Conservation (phyloP, 2,888 invertebrate genomes). For the Parnassius mnemosyne region DNA sequence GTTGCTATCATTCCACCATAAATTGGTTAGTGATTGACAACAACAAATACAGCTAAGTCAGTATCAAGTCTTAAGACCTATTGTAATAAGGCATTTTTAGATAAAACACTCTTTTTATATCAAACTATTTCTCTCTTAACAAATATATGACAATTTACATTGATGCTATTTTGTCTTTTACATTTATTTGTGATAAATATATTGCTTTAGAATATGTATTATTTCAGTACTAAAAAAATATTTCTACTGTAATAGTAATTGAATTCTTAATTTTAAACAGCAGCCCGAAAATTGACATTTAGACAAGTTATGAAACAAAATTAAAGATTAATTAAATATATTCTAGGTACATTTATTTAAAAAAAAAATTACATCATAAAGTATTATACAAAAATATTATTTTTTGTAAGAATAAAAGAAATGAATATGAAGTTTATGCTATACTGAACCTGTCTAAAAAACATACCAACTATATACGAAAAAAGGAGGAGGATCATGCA, state of each 20-base stretch:
- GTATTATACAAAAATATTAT: neutral
- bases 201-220: conserved; percentile 59
- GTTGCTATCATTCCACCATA: conserved; percentile 64
- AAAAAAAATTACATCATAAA: neutral
- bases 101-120: conserved; percentile 77
- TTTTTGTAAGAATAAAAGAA: neutral
- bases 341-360: neutral
- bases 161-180: conserved; percentile 50
- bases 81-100: conserved; percentile 79
- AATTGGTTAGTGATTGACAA: conserved; percentile 49
- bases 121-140: conserved; percentile 75
- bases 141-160: conserved; percentile 60
- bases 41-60: conserved; percentile 74
- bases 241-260: conserved; percentile 60
- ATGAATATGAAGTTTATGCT: too few relatives aligned
- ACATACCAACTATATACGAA: neutral
- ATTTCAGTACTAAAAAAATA: conserved; percentile 58
- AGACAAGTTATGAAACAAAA: conserved; percentile 1
- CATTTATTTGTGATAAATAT: conserved; percentile 57
- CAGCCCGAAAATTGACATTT: conserved; percentile 71
- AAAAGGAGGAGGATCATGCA: neutral
- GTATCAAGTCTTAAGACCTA: conserved; percentile 78
- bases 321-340: neutral
- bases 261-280: conserved; percentile 57
- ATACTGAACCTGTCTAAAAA: too few relatives aligned